Base-by-base conservation (phyloP, 2,113 vertebrate genomes). In the Ophiodon elongatus region DNA sequence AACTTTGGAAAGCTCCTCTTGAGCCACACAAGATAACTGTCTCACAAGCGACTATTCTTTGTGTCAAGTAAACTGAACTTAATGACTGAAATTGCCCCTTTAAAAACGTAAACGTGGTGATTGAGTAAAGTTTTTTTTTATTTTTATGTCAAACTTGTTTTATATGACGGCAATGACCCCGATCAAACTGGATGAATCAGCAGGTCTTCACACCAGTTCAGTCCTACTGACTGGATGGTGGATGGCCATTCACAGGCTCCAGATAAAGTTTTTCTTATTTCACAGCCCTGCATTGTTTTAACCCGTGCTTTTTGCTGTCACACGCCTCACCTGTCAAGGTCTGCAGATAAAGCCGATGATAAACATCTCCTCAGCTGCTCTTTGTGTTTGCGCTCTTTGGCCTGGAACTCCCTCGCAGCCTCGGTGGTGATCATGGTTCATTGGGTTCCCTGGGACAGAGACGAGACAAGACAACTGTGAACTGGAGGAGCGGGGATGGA, bases 341-440 rank as follows among this genome's bases (percentile, higher is more conserved):
- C 93, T 88, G 87, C 86, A 81, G 91, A 87, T 85, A 94, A 57
- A 3, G 90, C 89, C 0, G 90, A 73, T 4, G 93, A 92, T 7
- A 94, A 69, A 57, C 83, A 87, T 90, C 79, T 92, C 79, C 76
- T 93, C 47, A 94, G 84, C 69, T 94, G 90, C 64, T 91, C 88
- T 73, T 91, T 93, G 89, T 81, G 56, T 73, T 64, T 91, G 17
- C 87, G 85, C 65, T 92, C 92, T 73, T 93, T 94, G 86, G 67
- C 81, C 66, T 93, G 92, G 78, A 92, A 90, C n/a, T 92, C 92
- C 62, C 88, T 90, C 0, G 76, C 75, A 25, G 86, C 76, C 77
- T 93, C 92, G 0, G 72, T 83, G 57, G 85, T 80, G 74, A 91
- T 91, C 93, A 93, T 93, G 76, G 72, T 72, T 85, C 69, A 27